phyloP scores from a whole-genome alignment of 2,113 vertebrate species.

The Thamnophis sirtalis region DNA sequence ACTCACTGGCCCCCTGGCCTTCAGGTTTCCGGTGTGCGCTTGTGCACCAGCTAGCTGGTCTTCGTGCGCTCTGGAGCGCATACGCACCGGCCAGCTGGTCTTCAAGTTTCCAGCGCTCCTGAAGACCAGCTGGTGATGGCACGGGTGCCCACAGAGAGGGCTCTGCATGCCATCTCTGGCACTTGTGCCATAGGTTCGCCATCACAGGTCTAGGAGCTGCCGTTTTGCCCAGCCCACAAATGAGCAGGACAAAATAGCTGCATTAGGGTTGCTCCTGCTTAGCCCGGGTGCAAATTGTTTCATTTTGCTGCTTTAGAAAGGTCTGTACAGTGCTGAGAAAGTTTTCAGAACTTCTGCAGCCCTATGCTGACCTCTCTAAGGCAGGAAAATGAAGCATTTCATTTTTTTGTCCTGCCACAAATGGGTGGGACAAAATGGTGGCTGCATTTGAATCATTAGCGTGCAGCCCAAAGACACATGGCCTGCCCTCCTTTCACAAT shows the following conservation, averaged over 20 bases:
- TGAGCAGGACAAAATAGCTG: neutral
- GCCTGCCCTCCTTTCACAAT: neutral
- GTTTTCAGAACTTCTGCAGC: neutral
- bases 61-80: too few relatives aligned
- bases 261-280: neutral
- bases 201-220: too few relatives aligned
- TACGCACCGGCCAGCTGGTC: too few relatives aligned
- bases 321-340: neutral
- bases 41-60: too few relatives aligned
- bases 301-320: neutral
- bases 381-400: neutral
- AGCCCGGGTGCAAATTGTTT: neutral
- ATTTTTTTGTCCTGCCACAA: neutral
- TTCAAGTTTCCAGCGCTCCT: too few relatives aligned
- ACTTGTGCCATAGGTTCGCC: too few relatives aligned
- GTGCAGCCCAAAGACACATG: neutral
- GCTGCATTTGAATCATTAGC: neutral
- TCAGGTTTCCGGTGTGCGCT: too few relatives aligned
- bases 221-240: neutral
- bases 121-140: too few relatives aligned
- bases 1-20: too few relatives aligned
- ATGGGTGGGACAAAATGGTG: too few relatives aligned
- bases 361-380: neutral
- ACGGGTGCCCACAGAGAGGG: too few relatives aligned
- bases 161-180: too few relatives aligned